phyloP scores from a whole-genome alignment of 2,797 vertebrate species.

The Trachurus trachurus region DNA sequence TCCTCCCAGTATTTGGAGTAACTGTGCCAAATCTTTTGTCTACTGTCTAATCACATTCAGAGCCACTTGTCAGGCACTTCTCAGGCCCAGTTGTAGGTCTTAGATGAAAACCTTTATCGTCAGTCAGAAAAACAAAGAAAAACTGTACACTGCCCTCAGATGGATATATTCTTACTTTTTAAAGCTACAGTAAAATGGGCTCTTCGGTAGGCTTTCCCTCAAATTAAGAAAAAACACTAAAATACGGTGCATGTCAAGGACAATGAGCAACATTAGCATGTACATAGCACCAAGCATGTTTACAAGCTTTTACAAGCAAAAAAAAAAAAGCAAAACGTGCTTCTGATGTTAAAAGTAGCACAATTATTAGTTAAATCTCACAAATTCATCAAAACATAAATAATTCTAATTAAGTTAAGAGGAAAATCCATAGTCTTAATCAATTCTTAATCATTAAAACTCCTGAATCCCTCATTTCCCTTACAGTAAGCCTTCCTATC shows the following conservation, averaged over 20 bases:
- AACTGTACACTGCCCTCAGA: no score
- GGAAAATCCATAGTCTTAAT: neutral
- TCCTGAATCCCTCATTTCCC: neutral
- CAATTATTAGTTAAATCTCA: neutral
- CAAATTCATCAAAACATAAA: neutral
- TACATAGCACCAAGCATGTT: no score
- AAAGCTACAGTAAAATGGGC: no score
- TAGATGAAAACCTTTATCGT: neutral
- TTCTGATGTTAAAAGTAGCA: neutral
- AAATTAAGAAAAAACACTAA: no score
- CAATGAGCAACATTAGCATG: no score
- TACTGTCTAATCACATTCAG: conserved; percentile 2
- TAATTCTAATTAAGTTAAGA: neutral
- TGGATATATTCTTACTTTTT: no score
- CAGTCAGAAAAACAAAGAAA: no score
- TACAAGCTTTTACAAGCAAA: no score
- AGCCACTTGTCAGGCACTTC: neutral
- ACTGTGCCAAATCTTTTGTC: neutral
- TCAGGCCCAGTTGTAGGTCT: neutral
- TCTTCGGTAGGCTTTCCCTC: no score
- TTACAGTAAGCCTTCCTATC: neutral
- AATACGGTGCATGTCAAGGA: no score
- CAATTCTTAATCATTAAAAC: neutral
- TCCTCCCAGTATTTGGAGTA: neutral
- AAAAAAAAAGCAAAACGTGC: neutral